Evolutionary conservation across 1,140 invertebrate species (phyloP).

Genomic region (Cephus cinctus): DNA sequence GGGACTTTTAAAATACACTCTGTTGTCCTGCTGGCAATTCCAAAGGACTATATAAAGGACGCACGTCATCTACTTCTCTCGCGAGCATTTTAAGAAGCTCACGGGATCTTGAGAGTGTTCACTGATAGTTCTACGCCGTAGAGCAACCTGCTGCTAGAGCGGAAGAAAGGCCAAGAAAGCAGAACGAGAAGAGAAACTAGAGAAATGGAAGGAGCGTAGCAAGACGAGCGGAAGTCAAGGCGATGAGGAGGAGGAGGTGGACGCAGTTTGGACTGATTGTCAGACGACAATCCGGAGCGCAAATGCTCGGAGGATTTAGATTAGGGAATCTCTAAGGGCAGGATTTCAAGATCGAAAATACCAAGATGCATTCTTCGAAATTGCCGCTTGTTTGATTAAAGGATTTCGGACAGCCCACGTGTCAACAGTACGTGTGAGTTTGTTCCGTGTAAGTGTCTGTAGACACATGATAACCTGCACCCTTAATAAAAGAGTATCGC

Average conservation of each 20-base stretch:
- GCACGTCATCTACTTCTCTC: neutral
- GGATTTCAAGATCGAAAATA: conserved; percentile 20
- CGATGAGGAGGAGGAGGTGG: conserved; percentile 4
- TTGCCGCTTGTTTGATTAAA: conserved; percentile 12
- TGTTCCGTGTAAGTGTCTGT: no score
- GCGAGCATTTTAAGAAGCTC: neutral
- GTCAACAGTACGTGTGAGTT: no score
- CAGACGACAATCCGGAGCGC: conserved; percentile 37
- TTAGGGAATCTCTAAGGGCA: conserved; percentile 14
- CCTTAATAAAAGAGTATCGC: no score
- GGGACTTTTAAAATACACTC: no score
- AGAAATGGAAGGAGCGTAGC: conserved; percentile 15
- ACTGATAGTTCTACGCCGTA: no score
- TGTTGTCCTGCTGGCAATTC: no score
- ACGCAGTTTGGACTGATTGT: conserved; percentile 7
- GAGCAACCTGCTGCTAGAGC: neutral
- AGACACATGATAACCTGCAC: no score
- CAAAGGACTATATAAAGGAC: no score
- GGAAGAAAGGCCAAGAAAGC: neutral
- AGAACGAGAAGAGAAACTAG: conserved; percentile 28
- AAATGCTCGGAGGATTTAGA: conserved; percentile 28
- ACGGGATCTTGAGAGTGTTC: neutral
- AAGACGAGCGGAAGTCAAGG: conserved; percentile 8
- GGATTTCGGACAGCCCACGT: no score
- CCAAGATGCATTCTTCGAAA: neutral